These are phyloP conservation scores for Harpalus rubripes DNA, from an alignment of 2,888 invertebrate genomes.

Conservation along the genomic window DNA sequence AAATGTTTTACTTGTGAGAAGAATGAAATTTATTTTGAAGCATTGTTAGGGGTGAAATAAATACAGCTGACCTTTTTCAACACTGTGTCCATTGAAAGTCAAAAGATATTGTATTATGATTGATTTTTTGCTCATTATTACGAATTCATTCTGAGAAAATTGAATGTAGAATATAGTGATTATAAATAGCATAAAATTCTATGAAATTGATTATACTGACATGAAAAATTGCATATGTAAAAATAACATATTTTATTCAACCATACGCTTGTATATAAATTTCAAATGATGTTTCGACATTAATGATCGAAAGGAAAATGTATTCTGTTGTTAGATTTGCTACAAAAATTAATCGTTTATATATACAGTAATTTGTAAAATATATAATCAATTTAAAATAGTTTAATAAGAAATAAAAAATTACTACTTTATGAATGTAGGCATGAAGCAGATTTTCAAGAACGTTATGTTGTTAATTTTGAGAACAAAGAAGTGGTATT, in stretches of 20 bases:
- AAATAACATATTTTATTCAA: not conserved
- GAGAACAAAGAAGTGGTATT: no score
- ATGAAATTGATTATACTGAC: not conserved
- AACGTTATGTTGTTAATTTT: no score
- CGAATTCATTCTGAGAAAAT: not conserved
- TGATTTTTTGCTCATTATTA: slow-evolving; percentile 1
- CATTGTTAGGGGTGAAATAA: slow-evolving; percentile 11
- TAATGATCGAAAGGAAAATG: no score
- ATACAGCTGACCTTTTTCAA: not conserved
- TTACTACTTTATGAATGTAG: no score
- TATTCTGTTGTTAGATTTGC: no score
- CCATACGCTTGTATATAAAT: not conserved
- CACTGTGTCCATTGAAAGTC: not conserved
- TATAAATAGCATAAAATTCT: slow-evolving; percentile 2
- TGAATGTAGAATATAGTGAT: not conserved
- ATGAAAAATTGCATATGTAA: not conserved
- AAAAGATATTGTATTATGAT: not conserved
- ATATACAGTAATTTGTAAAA: no score
- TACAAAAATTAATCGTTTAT: no score
- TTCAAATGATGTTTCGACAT: not conserved
- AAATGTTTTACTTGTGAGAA: slow-evolving; percentile 12
- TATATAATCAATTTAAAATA: no score
- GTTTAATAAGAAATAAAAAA: no score
- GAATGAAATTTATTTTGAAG: not conserved
- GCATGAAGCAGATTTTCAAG: no score